Conservation (phyloP, 2,797 vertebrate species). For the Toxotes lorentzi region DNA sequence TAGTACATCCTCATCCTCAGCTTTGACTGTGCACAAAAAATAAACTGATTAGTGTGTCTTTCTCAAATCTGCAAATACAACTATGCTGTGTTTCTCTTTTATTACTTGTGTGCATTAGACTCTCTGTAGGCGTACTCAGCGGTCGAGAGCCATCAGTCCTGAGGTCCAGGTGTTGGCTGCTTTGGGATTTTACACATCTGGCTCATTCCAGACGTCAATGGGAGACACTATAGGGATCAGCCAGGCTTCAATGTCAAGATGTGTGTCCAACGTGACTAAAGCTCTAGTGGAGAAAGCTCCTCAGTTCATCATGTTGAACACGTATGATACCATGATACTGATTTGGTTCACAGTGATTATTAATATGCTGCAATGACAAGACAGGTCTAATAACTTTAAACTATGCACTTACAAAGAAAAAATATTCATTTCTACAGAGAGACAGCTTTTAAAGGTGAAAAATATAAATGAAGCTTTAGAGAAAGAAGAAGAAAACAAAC, state of each 20-base stretch:
- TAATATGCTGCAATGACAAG: no score
- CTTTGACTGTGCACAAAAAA: not conserved
- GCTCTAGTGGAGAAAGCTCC: constrained; percentile 93
- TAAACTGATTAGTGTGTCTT: not conserved
- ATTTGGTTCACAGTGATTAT: not conserved
- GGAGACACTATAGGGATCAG: constrained; percentile 97
- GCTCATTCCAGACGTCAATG: constrained; percentile 97
- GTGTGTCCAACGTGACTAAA: constrained; percentile 95
- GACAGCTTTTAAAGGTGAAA: not conserved
- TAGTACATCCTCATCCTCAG: not conserved
- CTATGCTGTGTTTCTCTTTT: not conserved
- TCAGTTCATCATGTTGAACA: constrained; percentile 87
- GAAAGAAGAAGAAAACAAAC: not conserved
- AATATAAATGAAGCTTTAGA: not conserved
- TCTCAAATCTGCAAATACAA: not conserved
- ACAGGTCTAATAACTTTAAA: no score
- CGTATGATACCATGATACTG: constrained; percentile 33
- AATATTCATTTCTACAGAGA: not conserved
- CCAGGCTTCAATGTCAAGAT: constrained; percentile 98
- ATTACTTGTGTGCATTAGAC: constrained; percentile 45
- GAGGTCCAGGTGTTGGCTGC: constrained; percentile 97
- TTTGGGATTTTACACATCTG: constrained; percentile 95
- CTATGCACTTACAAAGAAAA: not conserved
- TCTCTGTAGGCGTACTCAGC: constrained; percentile 92
- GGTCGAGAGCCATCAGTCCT: constrained; percentile 95